Evolutionary conservation across 2,113 vertebrate genomes (phyloP).

Genomic region (Budorcas taxicolor): DNA sequence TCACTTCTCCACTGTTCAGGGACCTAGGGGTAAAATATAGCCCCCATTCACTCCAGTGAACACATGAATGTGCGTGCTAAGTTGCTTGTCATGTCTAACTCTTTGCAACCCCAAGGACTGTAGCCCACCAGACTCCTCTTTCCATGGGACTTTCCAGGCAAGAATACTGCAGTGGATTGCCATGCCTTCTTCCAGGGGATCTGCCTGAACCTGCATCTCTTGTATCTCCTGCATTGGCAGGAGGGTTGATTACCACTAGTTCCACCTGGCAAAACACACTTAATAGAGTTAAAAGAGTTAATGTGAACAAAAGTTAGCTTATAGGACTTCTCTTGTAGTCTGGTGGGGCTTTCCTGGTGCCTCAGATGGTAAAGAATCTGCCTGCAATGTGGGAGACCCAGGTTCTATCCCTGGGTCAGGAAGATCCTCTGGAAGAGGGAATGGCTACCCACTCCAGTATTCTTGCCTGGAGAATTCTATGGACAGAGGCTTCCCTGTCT

Average conservation of each 20-base stretch:
- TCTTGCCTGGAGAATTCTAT: not conserved
- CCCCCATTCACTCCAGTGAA: not conserved
- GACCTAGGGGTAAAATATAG: not conserved
- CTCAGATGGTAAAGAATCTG: not conserved
- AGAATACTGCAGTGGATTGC: not conserved
- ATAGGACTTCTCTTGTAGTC: not conserved
- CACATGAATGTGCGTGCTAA: not conserved
- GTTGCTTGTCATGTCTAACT: not conserved
- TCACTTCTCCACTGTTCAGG: not conserved
- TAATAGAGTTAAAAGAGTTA: not conserved
- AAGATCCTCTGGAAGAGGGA: not conserved
- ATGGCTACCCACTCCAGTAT: not conserved
- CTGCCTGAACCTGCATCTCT: not conserved
- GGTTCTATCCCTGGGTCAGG: not conserved
- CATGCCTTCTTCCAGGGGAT: not conserved
- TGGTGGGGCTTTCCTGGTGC: not conserved
- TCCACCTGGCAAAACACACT: not conserved
- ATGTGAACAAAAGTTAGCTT: not conserved
- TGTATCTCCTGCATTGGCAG: not conserved
- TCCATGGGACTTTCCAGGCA: not conserved
- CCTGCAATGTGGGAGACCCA: not conserved
- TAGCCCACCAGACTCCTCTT: not conserved
- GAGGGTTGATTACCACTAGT: not conserved
- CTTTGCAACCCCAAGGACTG: not conserved
- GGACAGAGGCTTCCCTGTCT: not conserved